These are phyloP conservation scores for Noctua janthe DNA, from an alignment of 2,888 invertebrate genomes.

Conservation along the genomic window DNA sequence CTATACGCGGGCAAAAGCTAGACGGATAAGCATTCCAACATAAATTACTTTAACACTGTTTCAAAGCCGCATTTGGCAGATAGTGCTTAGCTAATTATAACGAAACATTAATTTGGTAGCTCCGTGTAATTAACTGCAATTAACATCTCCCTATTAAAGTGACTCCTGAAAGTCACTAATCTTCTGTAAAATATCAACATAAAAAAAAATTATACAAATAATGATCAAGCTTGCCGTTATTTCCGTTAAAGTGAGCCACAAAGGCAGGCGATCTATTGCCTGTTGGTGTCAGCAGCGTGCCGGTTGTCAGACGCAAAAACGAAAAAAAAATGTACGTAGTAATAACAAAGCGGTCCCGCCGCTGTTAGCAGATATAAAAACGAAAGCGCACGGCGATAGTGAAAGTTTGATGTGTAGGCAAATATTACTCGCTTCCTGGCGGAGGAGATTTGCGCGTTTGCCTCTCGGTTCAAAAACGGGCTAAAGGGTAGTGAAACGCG, in stretches of 20 bases:
- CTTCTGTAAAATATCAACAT: neutral
- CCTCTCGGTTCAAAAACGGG: slow-evolving; percentile 83
- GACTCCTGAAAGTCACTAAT: neutral
- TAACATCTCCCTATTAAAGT: no score
- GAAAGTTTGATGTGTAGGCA: slow-evolving; percentile 91
- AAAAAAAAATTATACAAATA: slow-evolving; percentile 11
- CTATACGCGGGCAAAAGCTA: neutral
- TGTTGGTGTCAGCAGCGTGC: slow-evolving; percentile 63
- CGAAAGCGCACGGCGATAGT: slow-evolving; percentile 89
- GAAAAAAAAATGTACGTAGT: slow-evolving; percentile 74
- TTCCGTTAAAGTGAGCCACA: slow-evolving; percentile 59
- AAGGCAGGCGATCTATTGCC: slow-evolving; percentile 49
- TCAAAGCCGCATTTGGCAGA: neutral
- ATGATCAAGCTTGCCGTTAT: slow-evolving; percentile 27
- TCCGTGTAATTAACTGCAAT: neutral
- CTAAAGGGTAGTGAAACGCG: slow-evolving; percentile 80
- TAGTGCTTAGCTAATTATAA: neutral
- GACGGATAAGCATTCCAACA: neutral
- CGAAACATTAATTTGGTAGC: neutral
- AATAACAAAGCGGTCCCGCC: slow-evolving; percentile 84
- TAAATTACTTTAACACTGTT: neutral
- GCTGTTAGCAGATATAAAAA: slow-evolving; percentile 87
- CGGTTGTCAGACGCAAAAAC: slow-evolving; percentile 72
- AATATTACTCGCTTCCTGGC: slow-evolving; percentile 88
- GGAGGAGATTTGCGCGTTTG: slow-evolving; percentile 89